Evolutionary conservation across 2,888 invertebrate species (phyloP).

Genomic region (Pandemis cinnamomeana): DNA sequence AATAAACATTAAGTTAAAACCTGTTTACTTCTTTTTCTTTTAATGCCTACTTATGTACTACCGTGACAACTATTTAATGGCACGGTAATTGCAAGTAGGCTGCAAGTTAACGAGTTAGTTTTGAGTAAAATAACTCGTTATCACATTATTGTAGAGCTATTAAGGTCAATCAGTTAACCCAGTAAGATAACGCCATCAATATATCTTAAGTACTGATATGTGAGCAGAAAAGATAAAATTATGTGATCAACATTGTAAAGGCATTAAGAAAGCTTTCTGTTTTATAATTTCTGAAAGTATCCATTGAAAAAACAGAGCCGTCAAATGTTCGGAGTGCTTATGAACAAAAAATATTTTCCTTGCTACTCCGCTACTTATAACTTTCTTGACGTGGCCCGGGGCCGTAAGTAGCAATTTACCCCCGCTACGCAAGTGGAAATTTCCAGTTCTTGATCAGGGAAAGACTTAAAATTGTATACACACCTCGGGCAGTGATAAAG

Average conservation of each 20-base stretch:
- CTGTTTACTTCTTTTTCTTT: not conserved
- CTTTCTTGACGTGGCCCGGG: too few species aligned
- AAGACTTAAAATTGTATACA: too few species aligned
- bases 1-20: not conserved
- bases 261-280: not conserved
- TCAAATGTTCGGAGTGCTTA: too few species aligned
- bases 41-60: not conserved
- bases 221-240: not conserved
- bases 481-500: too few species aligned
- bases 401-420: too few species aligned
- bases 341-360: too few species aligned
- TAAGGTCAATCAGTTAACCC: conserved; percentile 25
- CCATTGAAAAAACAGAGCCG: too few species aligned
- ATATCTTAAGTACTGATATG: not conserved
- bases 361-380: too few species aligned
- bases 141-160: not conserved
- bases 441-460: too few species aligned
- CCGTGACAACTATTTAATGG: not conserved
- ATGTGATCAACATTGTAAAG: not conserved
- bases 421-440: too few species aligned
- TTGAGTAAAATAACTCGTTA: not conserved
- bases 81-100: not conserved
- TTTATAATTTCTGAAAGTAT: too few species aligned
- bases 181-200: conserved; percentile 1
- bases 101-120: not conserved